Evolutionary conservation across 2,888 invertebrate genomes (phyloP).

Genomic region (Cheilosia vulpina): DNA sequence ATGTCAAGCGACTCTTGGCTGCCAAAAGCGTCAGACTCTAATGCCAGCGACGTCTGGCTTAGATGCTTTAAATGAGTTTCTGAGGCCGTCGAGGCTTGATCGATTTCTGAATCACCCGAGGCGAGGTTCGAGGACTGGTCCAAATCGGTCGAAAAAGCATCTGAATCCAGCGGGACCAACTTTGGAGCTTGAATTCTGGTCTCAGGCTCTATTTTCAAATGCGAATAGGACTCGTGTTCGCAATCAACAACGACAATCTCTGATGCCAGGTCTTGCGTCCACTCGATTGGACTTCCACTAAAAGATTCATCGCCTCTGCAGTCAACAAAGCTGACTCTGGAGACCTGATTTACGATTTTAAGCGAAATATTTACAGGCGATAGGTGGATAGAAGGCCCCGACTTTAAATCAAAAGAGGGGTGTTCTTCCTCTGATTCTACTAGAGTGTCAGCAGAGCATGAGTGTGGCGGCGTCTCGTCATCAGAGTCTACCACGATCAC

Average conservation of each 20-base stretch:
- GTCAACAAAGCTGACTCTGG: conserved; percentile 58
- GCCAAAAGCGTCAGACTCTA: background rate
- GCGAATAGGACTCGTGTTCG: conserved; percentile 9
- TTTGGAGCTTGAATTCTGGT: background rate
- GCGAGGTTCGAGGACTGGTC: too few relatives aligned
- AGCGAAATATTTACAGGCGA: conserved; percentile 66
- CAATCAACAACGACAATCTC: conserved; percentile 51
- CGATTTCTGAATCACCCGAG: too few relatives aligned
- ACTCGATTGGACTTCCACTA: background rate
- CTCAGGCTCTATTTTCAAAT: background rate
- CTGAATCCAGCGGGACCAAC: background rate
- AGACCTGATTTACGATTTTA: conserved; percentile 68
- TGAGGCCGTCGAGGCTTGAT: too few relatives aligned
- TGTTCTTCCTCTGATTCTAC: conserved; percentile 6
- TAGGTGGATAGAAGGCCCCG: background rate
- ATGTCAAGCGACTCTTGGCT: conserved; percentile 24
- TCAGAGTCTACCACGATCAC: conserved; percentile 4
- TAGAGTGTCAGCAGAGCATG: background rate
- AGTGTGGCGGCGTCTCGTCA: conserved; percentile 1
- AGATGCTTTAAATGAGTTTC: background rate
- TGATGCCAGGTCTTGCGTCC: conserved; percentile 22
- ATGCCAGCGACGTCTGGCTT: background rate
- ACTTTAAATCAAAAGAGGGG: background rate
- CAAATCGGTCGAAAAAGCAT: background rate
- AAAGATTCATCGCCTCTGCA: conserved; percentile 20